Evolutionary conservation across 1,140 invertebrate species (phyloP), one percentile per base, ranked within the genome.

Genomic region (Diorhabda carinulata): DNA sequence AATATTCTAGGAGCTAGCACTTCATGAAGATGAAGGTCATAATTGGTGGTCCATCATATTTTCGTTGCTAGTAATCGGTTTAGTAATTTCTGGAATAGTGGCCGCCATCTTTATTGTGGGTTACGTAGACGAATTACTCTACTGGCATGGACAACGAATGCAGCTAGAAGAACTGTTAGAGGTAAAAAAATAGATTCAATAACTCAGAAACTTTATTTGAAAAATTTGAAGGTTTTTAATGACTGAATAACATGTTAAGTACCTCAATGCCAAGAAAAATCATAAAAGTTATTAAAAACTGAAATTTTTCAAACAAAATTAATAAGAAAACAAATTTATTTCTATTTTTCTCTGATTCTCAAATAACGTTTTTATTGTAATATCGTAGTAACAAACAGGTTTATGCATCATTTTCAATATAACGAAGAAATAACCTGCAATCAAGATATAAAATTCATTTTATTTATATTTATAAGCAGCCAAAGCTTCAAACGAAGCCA

Each of bases 1-100:
- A 25, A 25, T 25, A 25, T 66, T 81, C 67, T 83, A 91, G 89
- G 89, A 91, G 82, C 85, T 91, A 77, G 84, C 86, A 73, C 88
- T 90, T 76, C 78, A 80, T 77, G 86, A 85, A 60, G 90, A 89
- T 70, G 91, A 92, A 81, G 91, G 91, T 67, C 90, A 93, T 83
- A 93, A 94, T 81, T 94, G 92, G 92, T 87, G 89, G 80, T 92
- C 91, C 80, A 91, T 94, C 79, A 87, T 94, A 75, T 91, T 93
- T 78, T 92, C 91, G 57, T 83, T 94, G 76, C 85, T 93, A 83
- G 92, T 94, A 76, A 94, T 94, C 83, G 88, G 90, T 78, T 86
- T 91, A 82, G 91, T 94, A 73, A 92, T 94, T 81, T 89, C 91
- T 65, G 91, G 92, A 57, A 92, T 93, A 74, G 89, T 92, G 72